phyloP scores from a whole-genome alignment of 2,113 vertebrate species.

The Mystacornis crossleyi region DNA sequence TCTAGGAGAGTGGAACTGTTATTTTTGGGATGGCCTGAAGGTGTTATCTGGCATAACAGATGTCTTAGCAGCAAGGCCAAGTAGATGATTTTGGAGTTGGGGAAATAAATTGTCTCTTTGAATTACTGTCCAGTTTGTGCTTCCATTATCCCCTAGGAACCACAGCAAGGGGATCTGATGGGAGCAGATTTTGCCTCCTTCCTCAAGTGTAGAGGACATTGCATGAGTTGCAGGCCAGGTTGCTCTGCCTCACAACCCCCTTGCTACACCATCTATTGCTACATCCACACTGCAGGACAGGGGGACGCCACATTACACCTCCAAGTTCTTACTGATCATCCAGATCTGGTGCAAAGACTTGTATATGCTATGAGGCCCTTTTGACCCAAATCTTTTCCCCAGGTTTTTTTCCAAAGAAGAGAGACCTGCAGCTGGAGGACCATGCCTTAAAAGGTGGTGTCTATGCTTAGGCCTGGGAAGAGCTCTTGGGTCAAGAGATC shows the following conservation, averaged over 20 bases:
- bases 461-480: background rate
- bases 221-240: background rate
- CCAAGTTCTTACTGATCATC: background rate
- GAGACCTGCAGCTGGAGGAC: background rate
- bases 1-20: background rate
- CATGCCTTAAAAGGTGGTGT: background rate
- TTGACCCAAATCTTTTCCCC: background rate
- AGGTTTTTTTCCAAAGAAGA: background rate
- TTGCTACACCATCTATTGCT: background rate
- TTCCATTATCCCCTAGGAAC: background rate
- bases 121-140: background rate
- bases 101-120: background rate
- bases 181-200: background rate
- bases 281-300: too few relatives aligned
- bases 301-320: background rate
- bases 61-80: background rate
- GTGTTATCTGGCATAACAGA: background rate
- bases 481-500: background rate
- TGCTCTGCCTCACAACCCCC: background rate
- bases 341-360: background rate
- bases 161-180: background rate
- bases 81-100: background rate
- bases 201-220: background rate
- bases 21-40: background rate
- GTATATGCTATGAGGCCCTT: background rate